Evolutionary conservation across 2,888 invertebrate species (phyloP), one percentile per base, ranked within the genome.

Genomic region (Oeneis ivallda): DNA sequence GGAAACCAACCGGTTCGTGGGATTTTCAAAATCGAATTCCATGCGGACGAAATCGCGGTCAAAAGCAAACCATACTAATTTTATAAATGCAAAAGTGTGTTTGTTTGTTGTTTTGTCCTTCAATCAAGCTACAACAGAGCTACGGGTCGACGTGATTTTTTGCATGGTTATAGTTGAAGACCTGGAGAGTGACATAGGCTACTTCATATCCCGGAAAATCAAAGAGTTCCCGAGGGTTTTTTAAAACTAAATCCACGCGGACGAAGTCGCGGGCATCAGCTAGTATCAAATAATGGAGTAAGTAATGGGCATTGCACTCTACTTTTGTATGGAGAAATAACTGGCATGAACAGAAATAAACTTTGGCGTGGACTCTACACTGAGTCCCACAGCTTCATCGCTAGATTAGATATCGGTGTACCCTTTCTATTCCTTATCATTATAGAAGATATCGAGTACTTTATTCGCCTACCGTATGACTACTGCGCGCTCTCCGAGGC

Each of bases 401-500:
- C 15, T 32, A 45, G 47, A 45, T 45, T 15, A 34, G 43, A 45
- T 19, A 19, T 39, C 17, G 1, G n/a, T 17, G 37, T 39, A 50
- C 7, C 37, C 60, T 60, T 49, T 60, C 60, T 50, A 39, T 60
- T 60, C 59, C 65, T 68, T 68, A 65, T 65, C 65, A 52, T 50
- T 65, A 63, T 58, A 62, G 65, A 41, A 56, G 61, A 57, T 56
- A 65, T 65, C 59, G 64, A 63, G 65, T 67, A 67, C 67, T 67
- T 64, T 68, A 64, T 54, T 47, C 58, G 37, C 60, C 17, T 37
- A 60, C 47, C 9, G 49, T 17, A 60, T 37, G 60, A 69, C 72
- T 70, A 69, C 72, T 62, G 69, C 57, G 67, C 62, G 64, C 64
- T 52, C 32, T 59, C 32, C 13, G 47, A 67, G 65, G 64, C 66